These are phyloP conservation scores for Psilopsiagon aymara DNA, from an alignment of 2,113 vertebrate genomes.

Conservation along the genomic window DNA sequence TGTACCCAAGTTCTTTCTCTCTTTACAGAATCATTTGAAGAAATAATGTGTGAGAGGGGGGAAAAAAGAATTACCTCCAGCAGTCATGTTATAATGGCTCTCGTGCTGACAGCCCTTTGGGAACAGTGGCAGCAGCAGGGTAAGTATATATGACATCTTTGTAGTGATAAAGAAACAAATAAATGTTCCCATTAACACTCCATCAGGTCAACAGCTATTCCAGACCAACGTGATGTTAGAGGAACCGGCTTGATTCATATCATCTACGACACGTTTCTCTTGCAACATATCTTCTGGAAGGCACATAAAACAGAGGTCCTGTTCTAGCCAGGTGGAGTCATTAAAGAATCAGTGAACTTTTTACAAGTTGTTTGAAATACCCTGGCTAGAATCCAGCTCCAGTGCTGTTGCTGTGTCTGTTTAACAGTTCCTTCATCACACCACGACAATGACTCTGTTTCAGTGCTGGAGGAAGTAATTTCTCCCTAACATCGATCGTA, in stretches of 20 bases:
- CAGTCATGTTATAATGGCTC: slow-evolving; percentile 66
- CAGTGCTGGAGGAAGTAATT: slow-evolving; percentile 4
- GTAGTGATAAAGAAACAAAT: slow-evolving; percentile 76
- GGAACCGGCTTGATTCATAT: slow-evolving; percentile 54
- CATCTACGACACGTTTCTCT: slow-evolving; percentile 37
- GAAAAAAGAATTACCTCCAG: slow-evolving; percentile 2
- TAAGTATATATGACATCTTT: slow-evolving; percentile 72
- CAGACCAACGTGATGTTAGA: slow-evolving; percentile 25
- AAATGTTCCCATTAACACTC: slow-evolving; percentile 74
- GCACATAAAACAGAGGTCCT: slow-evolving; percentile 56
- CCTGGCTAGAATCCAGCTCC: slow-evolving; percentile 41
- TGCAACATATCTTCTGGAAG: slow-evolving; percentile 46
- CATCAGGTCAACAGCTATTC: slow-evolving; percentile 70
- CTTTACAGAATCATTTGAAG: slow-evolving; percentile 50
- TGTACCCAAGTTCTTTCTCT: not conserved
- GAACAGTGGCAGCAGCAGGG: slow-evolving; percentile 60
- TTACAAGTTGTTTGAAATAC: slow-evolving; percentile 60
- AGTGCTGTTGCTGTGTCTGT: slow-evolving; percentile 23
- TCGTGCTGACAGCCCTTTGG: slow-evolving; percentile 71
- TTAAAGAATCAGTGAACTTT: slow-evolving; percentile 65
- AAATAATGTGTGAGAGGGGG: slow-evolving; percentile 35
- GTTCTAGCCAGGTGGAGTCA: slow-evolving; percentile 57
- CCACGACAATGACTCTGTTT: not conserved
- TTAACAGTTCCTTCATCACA: slow-evolving; percentile 17
- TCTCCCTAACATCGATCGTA: not conserved